Evolutionary conservation across 2,797 vertebrate genomes (phyloP).

Genomic region (Malurus splendens): DNA sequence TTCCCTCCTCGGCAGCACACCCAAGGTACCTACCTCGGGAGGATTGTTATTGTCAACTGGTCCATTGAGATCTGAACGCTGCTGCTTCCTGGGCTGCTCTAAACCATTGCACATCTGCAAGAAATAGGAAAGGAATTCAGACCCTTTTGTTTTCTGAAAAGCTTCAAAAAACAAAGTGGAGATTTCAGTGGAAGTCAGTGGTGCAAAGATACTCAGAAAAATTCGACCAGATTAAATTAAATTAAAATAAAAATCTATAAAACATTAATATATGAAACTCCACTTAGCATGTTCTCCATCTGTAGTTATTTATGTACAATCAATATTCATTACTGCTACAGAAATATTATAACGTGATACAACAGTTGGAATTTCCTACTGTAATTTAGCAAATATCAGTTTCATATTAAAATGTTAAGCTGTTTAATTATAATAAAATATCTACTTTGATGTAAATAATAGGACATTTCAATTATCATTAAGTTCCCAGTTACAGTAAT

Average conservation of each 20-base stretch:
- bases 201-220: neutral
- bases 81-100: conserved; percentile 91
- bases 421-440: neutral
- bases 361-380: neutral
- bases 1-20: neutral
- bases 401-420: neutral
- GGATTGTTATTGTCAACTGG: conserved; percentile 92
- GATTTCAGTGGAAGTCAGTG: neutral
- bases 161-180: neutral
- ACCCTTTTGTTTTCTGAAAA: neutral
- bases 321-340: neutral
- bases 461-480: neutral
- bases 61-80: conserved; percentile 95
- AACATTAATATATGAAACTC: neutral
- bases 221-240: neutral
- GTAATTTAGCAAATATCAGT: neutral
- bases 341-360: neutral
- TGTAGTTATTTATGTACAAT: neutral
- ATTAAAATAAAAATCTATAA: neutral
- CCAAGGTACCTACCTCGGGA: conserved; percentile 77
- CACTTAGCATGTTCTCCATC: neutral
- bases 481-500: neutral
- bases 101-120: conserved; percentile 83
- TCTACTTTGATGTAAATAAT: neutral
- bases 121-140: neutral